Conservation (phyloP, 2,888 invertebrate genomes). For the Ochropacha duplaris region DNA sequence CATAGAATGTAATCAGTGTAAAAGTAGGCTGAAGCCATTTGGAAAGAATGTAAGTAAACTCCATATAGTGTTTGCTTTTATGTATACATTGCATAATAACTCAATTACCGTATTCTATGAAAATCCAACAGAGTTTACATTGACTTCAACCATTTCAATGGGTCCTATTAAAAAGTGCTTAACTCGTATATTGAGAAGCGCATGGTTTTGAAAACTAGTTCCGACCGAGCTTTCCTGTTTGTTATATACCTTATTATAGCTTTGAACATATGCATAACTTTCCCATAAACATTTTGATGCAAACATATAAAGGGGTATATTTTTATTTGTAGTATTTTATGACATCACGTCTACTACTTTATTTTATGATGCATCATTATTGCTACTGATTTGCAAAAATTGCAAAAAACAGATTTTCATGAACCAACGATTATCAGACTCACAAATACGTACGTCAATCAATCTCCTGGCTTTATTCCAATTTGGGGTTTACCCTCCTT, state of each 20-base stretch:
- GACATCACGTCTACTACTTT: no score
- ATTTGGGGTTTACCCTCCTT: no score
- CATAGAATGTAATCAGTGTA: background rate
- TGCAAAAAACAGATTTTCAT: no score
- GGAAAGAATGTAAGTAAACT: background rate
- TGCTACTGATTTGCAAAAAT: no score
- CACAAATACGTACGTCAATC: no score
- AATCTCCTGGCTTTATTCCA: no score
- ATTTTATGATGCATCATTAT: no score
- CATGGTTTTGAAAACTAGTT: conserved; percentile 18
- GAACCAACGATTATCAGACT: no score
- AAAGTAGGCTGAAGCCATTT: background rate
- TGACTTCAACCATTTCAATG: conserved; percentile 18
- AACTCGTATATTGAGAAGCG: conserved; percentile 12
- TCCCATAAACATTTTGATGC: background rate
- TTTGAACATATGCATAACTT: background rate
- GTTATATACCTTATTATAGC: conserved; percentile 10
- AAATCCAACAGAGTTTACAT: conserved; percentile 16
- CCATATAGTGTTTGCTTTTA: background rate
- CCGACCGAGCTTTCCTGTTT: conserved; percentile 16
- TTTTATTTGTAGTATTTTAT: background rate
- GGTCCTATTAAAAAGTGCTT: conserved; percentile 21
- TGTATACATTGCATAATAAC: background rate
- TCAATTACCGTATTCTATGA: background rate
- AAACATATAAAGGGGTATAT: background rate